Base-by-base conservation (phyloP, 2,888 invertebrate genomes). In the Trachelus troglodyta region DNA sequence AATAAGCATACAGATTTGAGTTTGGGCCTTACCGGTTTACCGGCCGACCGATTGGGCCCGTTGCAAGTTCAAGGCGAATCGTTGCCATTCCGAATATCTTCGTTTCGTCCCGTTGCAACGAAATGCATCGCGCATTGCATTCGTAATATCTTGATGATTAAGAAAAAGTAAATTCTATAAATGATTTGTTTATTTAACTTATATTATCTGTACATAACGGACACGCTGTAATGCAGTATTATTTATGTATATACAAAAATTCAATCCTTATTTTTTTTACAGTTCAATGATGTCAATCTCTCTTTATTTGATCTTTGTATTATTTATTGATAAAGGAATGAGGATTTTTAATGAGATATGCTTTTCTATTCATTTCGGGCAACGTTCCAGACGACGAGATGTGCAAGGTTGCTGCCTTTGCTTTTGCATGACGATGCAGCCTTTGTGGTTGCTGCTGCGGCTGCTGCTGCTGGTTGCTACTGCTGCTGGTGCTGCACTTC, bases 51-150 rank as follows among this genome's bases (percentile, higher is more conserved):
- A 77, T 34, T 68, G 4, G 75, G 33, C 77, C 81, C 37, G 74
- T 68, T 75, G 40, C 87, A 88, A 89, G 90, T 90, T 91, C 90
- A 91, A 91, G 90, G 90, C 80, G 81, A 88, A 87, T 88, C 89
- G 83, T 86, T 87, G 89, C 85, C 89, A 86, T 89, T 90, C 82
- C 77, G 40, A 79, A 81, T 81, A 78, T 74, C 76, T 83, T 81
- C 83, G 84, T 89, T 88, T 82, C 56, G 23, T 2, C 56, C 56
- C 56, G 9, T 23, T 56, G 56, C 56, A 56, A 9, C 6, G 23
- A 23, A 56, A 56, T 56, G 56, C 23, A 56, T 56, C 56, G 56
- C 56, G 56, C 23, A 15, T 56, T 56, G 56, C 23, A 56, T 56
- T 56, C 23, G 9, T 56, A 56, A 23, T 56, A 56, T 9, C 23